Conservation (phyloP, 2,797 vertebrate species). For the Echiichthys vipera region DNA sequence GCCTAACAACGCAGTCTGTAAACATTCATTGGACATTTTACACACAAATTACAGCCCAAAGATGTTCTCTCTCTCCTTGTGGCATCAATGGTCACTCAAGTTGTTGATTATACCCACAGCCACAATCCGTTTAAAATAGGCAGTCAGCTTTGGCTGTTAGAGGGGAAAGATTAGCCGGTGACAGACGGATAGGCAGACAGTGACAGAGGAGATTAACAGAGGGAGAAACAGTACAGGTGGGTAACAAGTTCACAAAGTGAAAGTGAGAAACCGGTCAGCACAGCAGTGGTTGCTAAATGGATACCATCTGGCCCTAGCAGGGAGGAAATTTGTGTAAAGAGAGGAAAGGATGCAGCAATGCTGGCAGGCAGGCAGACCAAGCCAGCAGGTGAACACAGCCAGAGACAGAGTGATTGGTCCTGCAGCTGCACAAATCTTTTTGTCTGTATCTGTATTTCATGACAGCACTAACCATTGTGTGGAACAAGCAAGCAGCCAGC, state of each 20-base stretch:
- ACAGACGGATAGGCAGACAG: slow-evolving; percentile 14
- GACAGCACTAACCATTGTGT: slow-evolving; percentile 17
- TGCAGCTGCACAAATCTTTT: slow-evolving; percentile 30
- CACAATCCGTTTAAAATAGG: slow-evolving; percentile 47
- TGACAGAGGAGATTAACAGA: slow-evolving; percentile 21
- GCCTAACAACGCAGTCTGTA: slow-evolving; percentile 20
- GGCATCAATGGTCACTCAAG: slow-evolving; percentile 60
- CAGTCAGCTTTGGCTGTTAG: slow-evolving; percentile 23
- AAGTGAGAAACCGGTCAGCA: slow-evolving; percentile 56
- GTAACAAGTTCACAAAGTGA: slow-evolving; percentile 59
- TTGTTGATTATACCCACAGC: slow-evolving; percentile 48
- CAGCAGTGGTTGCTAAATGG: slow-evolving; percentile 64
- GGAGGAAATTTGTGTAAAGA: slow-evolving; percentile 65
- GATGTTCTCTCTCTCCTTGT: slow-evolving; percentile 18
- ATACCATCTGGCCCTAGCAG: slow-evolving; percentile 68
- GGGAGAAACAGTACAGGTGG: slow-evolving; percentile 16
- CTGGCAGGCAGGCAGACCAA: slow-evolving; percentile 37
- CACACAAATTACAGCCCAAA: slow-evolving; percentile 46
- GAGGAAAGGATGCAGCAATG: slow-evolving; percentile 39
- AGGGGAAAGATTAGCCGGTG: slow-evolving; percentile 6
- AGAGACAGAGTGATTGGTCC: slow-evolving; percentile 31
- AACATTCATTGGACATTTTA: slow-evolving; percentile 40
- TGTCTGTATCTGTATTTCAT: slow-evolving; percentile 37
- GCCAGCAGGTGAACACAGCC: slow-evolving; percentile 47
- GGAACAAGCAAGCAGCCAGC: slow-evolving; percentile 18